Base-by-base conservation (phyloP, 2,888 invertebrate species). In the Tryphoninae sp. region DNA sequence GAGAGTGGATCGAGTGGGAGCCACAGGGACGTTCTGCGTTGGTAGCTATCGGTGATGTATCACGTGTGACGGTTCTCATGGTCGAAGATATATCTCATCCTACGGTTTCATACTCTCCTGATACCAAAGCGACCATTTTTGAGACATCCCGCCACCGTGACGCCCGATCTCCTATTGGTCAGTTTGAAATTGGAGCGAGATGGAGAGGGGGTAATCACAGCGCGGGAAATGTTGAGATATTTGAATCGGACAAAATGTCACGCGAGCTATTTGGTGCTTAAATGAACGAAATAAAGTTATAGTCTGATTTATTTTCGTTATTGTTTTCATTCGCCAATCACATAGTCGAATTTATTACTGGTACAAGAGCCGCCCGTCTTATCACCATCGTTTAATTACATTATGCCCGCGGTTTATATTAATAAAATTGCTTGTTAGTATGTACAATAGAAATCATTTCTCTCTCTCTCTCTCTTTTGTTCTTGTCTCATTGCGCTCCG, bases 401-500 rank as follows among this genome's bases (percentile, higher is more conserved):
- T 79, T 76, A 79, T 76, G 79, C 79, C 79, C 76, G 82, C 79
- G 79, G 58, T 82, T 73, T 77, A 82, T 55, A 67, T 71, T 73
- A 80, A 51, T 78, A 78, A 65, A 78, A 82, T 79, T 82, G 79
- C 79, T 68, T 69, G 71, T 79, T 72, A 81, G 78, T 86, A 86
- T 87, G 68, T 86, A 87, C 87, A 87, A 77, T 87, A 85, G 83
- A 86, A 85, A 81, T 86, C 23, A 13, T 75, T 49, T 55, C 40
- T 62, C 53, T 40, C 59, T 65, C 16, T 22, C 67, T 9, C 9
- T 53, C 45, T 72, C 13, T 58, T 58, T 13, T 23, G 19, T 26
- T 16, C 40, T 23, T 58, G 26, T 58, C 51, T 51, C 26, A 72
- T 61, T 61, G 49, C 22, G 49, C 62, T 40, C 45, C 49, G 33